These are phyloP conservation scores for Lepidothrix coronata DNA, from an alignment of 2,113 vertebrate genomes.

Conservation along the genomic window DNA sequence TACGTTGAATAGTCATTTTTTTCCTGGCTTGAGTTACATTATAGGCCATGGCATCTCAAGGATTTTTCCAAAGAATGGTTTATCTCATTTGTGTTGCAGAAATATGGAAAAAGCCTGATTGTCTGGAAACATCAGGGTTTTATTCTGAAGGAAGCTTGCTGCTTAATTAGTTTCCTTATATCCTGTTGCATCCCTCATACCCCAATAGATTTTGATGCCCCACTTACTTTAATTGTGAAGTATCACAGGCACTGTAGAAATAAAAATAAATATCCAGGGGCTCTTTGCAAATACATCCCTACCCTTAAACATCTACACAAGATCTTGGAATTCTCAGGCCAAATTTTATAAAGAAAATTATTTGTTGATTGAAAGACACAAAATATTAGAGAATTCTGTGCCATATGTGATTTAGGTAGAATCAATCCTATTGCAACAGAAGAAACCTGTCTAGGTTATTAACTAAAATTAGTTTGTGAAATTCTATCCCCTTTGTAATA, in stretches of 20 bases:
- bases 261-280: slow-evolving; percentile 14
- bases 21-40: not conserved
- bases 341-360: not conserved
- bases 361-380: not conserved
- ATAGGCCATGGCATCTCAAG: not conserved
- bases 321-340: not conserved
- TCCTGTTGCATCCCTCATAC: not conserved
- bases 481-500: not conserved
- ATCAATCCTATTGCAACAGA: not conserved
- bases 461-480: not conserved
- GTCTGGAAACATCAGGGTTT: not conserved
- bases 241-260: not conserved
- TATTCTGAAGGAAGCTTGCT: not conserved
- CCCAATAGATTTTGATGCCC: not conserved
- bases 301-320: not conserved
- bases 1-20: not conserved
- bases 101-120: not conserved
- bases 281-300: not conserved
- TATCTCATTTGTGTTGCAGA: not conserved
- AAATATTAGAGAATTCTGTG: not conserved
- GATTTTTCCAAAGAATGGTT: not conserved
- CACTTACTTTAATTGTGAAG: not conserved
- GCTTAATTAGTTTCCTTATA: not conserved
- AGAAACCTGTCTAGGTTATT: not conserved
- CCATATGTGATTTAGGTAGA: not conserved